These are phyloP conservation scores for Bombus waltoni DNA, from an alignment of 1,140 invertebrate genomes.

Conservation along the genomic window DNA sequence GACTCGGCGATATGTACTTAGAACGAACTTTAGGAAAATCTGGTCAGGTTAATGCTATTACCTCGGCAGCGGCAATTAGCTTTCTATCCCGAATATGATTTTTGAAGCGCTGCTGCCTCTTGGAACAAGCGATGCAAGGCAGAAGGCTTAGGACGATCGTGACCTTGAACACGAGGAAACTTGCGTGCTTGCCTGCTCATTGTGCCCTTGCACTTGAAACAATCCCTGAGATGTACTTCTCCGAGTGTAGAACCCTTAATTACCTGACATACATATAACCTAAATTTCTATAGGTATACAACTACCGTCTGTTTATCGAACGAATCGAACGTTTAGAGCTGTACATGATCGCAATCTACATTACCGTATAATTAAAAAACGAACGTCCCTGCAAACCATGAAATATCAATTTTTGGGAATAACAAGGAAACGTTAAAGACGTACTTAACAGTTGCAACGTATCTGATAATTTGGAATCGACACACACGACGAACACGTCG, in stretches of 20 bases:
- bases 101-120: background rate
- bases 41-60: background rate
- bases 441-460: no score
- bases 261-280: background rate
- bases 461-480: background rate
- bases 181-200: conserved; percentile 12
- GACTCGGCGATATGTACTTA: no score
- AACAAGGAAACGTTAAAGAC: no score
- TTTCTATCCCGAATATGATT: background rate
- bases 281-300: background rate
- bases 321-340: background rate
- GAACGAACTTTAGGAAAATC: background rate
- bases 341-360: no score
- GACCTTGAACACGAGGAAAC: conserved; percentile 9
- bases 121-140: background rate
- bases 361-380: no score
- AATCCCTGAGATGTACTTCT: no score
- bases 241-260: background rate
- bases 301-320: background rate
- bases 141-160: background rate
- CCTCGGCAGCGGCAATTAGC: background rate
- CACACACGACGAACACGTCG: no score
- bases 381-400: no score
- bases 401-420: no score
- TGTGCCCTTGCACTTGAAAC: background rate